Conservation (phyloP, 2,113 vertebrate genomes). For the Chelonoidis abingdonii region DNA sequence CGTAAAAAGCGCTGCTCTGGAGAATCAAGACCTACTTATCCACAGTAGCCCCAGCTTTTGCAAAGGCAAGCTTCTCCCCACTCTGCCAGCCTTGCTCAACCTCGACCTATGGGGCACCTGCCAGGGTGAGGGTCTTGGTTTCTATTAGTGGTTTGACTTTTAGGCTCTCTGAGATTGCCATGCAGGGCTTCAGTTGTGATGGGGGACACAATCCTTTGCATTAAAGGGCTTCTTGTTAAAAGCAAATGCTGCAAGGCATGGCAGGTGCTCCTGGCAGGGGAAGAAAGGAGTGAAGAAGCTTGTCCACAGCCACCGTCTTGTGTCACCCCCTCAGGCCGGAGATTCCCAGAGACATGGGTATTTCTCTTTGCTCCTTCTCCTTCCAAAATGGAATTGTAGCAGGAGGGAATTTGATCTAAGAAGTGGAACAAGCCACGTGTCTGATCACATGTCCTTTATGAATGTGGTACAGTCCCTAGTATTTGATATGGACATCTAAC, state of each 20-base stretch:
- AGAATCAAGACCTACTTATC: not conserved
- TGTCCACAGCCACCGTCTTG: not conserved
- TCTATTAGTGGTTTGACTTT: not conserved
- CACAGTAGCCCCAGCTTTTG: not conserved
- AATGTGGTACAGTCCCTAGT: too few relatives aligned
- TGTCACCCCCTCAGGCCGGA: not conserved
- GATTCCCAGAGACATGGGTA: not conserved
- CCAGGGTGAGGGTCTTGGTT: not conserved
- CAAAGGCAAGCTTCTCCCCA: not conserved
- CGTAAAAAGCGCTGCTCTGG: not conserved
- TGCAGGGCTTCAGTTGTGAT: not conserved
- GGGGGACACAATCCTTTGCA: not conserved
- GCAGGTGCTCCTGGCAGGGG: not conserved
- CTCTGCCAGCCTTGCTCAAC: rapidly evolving
- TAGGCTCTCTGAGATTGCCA: not conserved
- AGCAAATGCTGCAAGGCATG: not conserved
- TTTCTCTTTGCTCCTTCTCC: not conserved
- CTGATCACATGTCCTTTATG: too few relatives aligned
- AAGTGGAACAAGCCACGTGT: too few relatives aligned
- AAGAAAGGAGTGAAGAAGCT: not conserved
- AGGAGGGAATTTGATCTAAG: not conserved
- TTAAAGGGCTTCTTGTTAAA: not conserved
- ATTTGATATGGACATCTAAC: too few relatives aligned
- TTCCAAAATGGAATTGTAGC: not conserved
- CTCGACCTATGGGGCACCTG: not conserved